phyloP scores from a whole-genome alignment of 2,113 vertebrate genomes.

The Bostrychus sinensis region DNA sequence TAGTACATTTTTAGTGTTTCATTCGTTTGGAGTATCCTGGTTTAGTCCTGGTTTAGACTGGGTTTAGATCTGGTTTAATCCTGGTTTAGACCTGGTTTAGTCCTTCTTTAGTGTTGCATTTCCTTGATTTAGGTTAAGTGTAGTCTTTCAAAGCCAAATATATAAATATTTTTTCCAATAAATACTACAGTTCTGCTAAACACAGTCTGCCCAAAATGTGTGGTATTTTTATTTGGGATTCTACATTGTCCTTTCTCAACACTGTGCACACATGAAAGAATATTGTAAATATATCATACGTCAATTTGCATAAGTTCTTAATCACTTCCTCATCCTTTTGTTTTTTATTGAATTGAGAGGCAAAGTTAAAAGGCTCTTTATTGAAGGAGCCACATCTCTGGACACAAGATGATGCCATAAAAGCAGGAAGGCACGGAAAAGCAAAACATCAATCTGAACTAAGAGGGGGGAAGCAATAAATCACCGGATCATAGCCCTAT shows the following conservation, averaged over 20 bases:
- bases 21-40: too few relatives aligned
- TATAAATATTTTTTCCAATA: neutral
- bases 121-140: too few relatives aligned
- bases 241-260: conserved; percentile 13
- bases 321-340: conserved; percentile 63
- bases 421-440: conserved; percentile 77
- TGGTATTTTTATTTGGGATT: conserved; percentile 2
- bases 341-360: conserved; percentile 76
- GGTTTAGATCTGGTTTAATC: too few relatives aligned
- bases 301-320: conserved; percentile 60
- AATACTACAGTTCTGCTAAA: neutral
- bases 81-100: too few relatives aligned
- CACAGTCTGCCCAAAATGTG: neutral
- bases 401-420: conserved; percentile 84
- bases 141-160: too few relatives aligned
- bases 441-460: conserved; percentile 82
- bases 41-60: too few relatives aligned
- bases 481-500: conserved; percentile 76
- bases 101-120: too few relatives aligned
- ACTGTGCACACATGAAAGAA: conserved; percentile 18
- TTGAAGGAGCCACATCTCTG: conserved; percentile 80
- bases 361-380: conserved; percentile 83
- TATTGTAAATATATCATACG: conserved; percentile 40
- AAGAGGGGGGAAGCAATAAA: conserved; percentile 79
- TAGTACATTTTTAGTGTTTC: too few relatives aligned